Conservation (phyloP, 1,140 invertebrate species). For the Dreissena polymorpha region DNA sequence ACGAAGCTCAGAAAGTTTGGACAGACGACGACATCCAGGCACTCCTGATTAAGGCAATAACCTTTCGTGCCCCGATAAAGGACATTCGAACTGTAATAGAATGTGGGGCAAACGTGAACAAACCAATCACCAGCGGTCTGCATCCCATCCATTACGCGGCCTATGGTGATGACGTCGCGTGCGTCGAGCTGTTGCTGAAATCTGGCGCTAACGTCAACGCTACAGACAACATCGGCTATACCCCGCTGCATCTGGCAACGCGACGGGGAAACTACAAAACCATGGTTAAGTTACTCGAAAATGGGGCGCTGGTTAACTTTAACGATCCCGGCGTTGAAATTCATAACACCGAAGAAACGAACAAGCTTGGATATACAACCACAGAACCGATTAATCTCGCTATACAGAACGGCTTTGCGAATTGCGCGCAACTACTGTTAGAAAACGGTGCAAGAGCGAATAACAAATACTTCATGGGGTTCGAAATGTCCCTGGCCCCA, state of each 20-base stretch:
- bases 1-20: conserved; percentile 39
- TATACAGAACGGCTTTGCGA: conserved; percentile 91
- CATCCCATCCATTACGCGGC: conserved; percentile 95
- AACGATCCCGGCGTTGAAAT: conserved; percentile 66
- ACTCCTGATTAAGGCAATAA: conserved; percentile 57
- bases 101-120: conserved; percentile 77
- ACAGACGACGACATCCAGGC: conserved; percentile 58
- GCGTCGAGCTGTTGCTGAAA: conserved; percentile 81
- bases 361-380: conserved; percentile 69
- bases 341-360: conserved; percentile 56
- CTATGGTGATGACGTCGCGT: conserved; percentile 91
- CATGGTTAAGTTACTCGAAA: conserved; percentile 86
- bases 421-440: conserved; percentile 84
- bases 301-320: conserved; percentile 90
- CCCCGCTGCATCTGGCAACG: conserved; percentile 91
- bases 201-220: conserved; percentile 91
- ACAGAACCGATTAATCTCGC: conserved; percentile 81
- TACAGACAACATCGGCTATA: conserved; percentile 93
- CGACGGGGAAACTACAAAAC: conserved; percentile 87
- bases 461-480: conserved; percentile 88
- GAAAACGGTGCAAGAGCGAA: conserved; percentile 86
- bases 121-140: conserved; percentile 84
- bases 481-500: conserved; percentile 92
- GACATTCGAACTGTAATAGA: conserved; percentile 83
- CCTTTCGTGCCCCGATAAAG: conserved; percentile 84